Conservation (phyloP, 2,113 vertebrate genomes). For the Vombatus ursinus region DNA sequence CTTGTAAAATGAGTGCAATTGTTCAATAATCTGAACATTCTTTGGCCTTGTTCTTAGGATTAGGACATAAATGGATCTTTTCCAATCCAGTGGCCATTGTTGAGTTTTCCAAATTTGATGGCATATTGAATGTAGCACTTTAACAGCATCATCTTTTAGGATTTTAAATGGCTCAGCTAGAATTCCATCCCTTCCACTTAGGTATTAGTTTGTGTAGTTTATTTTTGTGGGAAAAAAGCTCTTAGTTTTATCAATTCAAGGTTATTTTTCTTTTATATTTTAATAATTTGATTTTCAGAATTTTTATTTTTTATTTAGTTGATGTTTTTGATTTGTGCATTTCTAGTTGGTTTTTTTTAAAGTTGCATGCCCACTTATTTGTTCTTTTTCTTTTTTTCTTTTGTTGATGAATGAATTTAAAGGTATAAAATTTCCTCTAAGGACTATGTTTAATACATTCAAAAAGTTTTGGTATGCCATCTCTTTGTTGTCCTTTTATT, state of each 20-base stretch:
- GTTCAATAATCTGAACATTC: too few species aligned
- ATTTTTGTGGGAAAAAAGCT: neutral
- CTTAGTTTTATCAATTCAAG: neutral
- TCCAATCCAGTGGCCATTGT: too few species aligned
- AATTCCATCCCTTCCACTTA: neutral
- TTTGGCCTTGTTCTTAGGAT: too few species aligned
- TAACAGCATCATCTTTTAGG: too few species aligned
- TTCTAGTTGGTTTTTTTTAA: neutral
- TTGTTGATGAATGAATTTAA: neutral
- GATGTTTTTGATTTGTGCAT: neutral
- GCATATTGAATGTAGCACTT: too few species aligned
- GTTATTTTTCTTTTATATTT: neutral
- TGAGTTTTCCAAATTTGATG: too few species aligned
- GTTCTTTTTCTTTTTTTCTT: neutral
- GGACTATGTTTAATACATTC: too few species aligned
- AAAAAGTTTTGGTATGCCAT: neutral
- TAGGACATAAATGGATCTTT: too few species aligned
- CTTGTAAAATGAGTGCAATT: too few species aligned
- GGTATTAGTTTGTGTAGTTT: neutral
- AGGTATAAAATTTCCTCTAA: neutral
- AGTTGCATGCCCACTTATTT: neutral
- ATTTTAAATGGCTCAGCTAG: too few species aligned
- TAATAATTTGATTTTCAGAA: neutral
- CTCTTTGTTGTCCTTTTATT: neutral
- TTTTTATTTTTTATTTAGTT: neutral